Percentiles rank a stretch among this genome's conserved stretches.
Evolutionary conservation across 2,888 invertebrate genomes (phyloP).

Genomic region (Oligia latruncula): DNA sequence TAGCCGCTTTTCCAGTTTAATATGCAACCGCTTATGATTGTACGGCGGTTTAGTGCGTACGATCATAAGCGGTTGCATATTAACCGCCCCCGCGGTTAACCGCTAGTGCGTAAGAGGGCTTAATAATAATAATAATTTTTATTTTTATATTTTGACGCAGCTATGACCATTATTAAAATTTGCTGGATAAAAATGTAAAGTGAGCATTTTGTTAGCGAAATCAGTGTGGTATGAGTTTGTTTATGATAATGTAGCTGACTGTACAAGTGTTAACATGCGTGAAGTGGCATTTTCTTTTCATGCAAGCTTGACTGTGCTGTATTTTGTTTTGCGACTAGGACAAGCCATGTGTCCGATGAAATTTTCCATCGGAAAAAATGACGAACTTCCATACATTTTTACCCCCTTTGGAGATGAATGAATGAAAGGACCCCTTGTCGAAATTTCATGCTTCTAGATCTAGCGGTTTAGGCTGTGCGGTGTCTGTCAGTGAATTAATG

Average conservation of each 20-base stretch:
- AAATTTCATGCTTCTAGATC: background rate
- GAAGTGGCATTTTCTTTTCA: background rate
- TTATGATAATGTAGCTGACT: background rate
- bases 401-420: background rate
- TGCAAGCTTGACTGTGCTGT: background rate
- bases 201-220: conserved; percentile 25
- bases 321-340: background rate
- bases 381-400: background rate
- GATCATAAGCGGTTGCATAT: too few relatives aligned
- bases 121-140: too few relatives aligned
- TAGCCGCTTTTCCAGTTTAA: too few relatives aligned
- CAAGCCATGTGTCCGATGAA: background rate
- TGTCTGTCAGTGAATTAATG: background rate
- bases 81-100: too few relatives aligned
- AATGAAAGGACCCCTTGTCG: background rate
- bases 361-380: background rate
- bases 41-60: too few relatives aligned
- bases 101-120: too few relatives aligned
- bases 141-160: too few relatives aligned
- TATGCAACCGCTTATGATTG: too few relatives aligned
- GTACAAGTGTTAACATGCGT: background rate
- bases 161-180: conserved; percentile 28
- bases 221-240: background rate
- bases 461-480: background rate
- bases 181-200: conserved; percentile 22